A percentile compares a stretch with the other conserved stretches of the same genome.
These are phyloP conservation scores for Macaria liturata DNA, from an alignment of 2,888 invertebrate genomes.

Conservation along the genomic window DNA sequence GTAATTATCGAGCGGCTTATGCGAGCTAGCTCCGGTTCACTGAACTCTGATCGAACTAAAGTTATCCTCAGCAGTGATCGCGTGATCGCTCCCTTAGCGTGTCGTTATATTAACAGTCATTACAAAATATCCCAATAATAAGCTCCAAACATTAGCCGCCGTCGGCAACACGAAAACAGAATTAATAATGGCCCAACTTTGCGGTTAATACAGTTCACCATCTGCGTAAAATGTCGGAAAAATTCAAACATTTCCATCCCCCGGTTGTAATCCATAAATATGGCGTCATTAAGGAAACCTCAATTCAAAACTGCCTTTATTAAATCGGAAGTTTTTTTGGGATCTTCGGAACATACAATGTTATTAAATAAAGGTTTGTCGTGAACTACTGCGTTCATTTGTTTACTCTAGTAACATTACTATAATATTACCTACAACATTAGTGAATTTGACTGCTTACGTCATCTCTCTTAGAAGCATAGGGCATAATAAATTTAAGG, in stretches of 20 bases:
- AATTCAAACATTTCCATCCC: constrained; percentile 55
- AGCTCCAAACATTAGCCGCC: constrained; percentile 70
- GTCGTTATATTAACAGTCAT: constrained; percentile 76
- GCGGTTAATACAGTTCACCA: constrained; percentile 66
- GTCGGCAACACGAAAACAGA: constrained; percentile 72
- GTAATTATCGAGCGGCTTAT: constrained; percentile 28
- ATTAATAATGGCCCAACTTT: constrained; percentile 77
- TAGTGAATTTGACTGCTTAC: too few relatives aligned
- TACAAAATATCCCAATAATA: constrained; percentile 79
- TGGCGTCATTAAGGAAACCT: constrained; percentile 53
- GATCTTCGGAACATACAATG: constrained; percentile 3
- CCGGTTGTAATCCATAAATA: constrained; percentile 56
- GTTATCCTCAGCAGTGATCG: constrained; percentile 57
- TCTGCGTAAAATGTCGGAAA: constrained; percentile 65
- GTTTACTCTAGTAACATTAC: too few relatives aligned
- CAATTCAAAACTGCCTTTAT: constrained; percentile 40
- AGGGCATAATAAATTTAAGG: too few relatives aligned
- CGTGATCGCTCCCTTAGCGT: constrained; percentile 67
- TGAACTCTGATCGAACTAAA: constrained; percentile 51
- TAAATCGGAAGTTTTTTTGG: constrained; percentile 31
- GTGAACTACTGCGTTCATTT: too few relatives aligned
- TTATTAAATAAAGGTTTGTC: neutral
- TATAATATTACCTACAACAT: too few relatives aligned
- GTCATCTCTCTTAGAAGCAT: too few relatives aligned
- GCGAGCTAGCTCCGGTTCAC: constrained; percentile 41